phyloP scores from a whole-genome alignment of 1,140 invertebrate species.

The Philopotamus ludificatus region DNA sequence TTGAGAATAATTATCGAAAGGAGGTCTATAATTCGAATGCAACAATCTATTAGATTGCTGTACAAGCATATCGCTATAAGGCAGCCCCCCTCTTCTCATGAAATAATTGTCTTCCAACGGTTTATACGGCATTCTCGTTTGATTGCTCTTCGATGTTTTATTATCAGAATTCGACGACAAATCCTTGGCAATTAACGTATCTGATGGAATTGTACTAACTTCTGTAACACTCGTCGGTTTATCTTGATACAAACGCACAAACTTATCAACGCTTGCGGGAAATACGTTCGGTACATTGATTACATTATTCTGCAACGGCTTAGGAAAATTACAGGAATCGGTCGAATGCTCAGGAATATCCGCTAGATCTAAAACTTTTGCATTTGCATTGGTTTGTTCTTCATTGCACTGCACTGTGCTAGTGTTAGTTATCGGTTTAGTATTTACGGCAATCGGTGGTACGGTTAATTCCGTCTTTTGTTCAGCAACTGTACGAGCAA shows the following conservation, averaged over 20 bases:
- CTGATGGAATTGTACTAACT: not conserved
- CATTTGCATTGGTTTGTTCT: not conserved
- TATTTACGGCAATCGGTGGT: not conserved
- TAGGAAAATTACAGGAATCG: not conserved
- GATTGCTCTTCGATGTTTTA: not conserved
- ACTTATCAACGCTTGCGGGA: not conserved
- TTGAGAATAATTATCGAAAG: slow-evolving; percentile 17
- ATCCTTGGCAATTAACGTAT: slow-evolving; percentile 14
- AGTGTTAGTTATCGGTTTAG: not conserved
- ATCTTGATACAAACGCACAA: not conserved
- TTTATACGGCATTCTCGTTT: not conserved
- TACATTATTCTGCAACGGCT: not conserved
- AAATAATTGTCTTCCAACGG: slow-evolving; percentile 16
- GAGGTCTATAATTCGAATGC: slow-evolving; percentile 20
- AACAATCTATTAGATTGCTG: slow-evolving; percentile 21
- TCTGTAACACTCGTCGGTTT: not conserved
- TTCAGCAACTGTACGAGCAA: not conserved
- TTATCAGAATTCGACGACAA: slow-evolving; percentile 5
- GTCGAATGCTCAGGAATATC: too few relatives aligned
- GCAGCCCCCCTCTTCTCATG: slow-evolving; percentile 12
- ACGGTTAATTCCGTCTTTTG: not conserved
- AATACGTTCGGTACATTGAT: not conserved
- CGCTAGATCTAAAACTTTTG: not conserved
- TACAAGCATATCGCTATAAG: not conserved
- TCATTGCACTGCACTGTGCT: not conserved